phyloP scores from a whole-genome alignment of 2,797 vertebrate species.

The Crax fasciolata region DNA sequence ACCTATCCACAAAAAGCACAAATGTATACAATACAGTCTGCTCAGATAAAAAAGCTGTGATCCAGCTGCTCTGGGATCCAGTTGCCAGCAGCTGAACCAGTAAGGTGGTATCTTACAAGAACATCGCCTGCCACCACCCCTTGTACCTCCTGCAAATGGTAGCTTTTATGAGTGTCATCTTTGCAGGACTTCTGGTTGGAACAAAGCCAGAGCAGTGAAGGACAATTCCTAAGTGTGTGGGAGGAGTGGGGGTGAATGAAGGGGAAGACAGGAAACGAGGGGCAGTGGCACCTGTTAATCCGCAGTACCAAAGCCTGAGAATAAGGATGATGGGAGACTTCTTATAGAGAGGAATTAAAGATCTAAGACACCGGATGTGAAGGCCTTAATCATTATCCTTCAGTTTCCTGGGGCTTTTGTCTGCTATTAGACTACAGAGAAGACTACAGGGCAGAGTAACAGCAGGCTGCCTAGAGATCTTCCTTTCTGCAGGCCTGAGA shows the following conservation, averaged over 20 bases:
- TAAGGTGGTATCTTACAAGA: background rate
- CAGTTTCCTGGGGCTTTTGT: background rate
- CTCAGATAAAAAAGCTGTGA: background rate
- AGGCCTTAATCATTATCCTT: background rate
- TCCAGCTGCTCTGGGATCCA: background rate
- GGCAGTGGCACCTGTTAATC: background rate
- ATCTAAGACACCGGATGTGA: background rate
- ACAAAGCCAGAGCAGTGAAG: background rate
- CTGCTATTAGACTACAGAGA: background rate
- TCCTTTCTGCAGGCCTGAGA: background rate
- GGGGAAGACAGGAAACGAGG: background rate
- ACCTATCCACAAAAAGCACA: background rate
- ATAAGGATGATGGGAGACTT: background rate
- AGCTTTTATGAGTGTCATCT: background rate
- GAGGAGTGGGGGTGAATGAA: background rate
- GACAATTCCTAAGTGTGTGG: accelerated
- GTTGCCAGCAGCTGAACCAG: background rate
- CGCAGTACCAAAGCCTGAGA: background rate
- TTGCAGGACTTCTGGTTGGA: background rate
- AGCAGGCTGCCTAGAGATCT: background rate
- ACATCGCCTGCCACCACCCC: background rate
- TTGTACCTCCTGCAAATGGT: background rate
- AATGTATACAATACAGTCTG: background rate
- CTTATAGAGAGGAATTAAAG: background rate
- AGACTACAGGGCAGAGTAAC: background rate